Evolutionary conservation across 2,888 invertebrate genomes (phyloP).

Genomic region (Amorpha juglandis): DNA sequence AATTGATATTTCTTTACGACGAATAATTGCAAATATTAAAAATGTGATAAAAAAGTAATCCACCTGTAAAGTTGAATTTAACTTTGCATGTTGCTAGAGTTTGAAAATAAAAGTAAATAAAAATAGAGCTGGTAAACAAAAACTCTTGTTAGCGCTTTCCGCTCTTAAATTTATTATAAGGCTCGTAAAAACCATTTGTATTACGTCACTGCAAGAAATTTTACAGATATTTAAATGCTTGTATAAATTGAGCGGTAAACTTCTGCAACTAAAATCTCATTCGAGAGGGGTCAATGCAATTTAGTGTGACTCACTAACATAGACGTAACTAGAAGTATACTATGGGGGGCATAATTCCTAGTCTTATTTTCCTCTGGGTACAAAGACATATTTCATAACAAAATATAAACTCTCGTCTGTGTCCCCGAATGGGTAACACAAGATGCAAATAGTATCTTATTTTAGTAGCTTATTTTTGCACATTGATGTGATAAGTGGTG

Average conservation of each 20-base stretch:
- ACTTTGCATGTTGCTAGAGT: neutral
- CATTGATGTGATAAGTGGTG: too few relatives aligned
- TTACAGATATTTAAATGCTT: slow-evolving; percentile 12
- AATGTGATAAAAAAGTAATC: neutral
- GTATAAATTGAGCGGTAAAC: neutral
- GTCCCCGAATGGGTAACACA: too few relatives aligned
- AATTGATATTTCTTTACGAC: too few relatives aligned
- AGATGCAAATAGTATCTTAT: too few relatives aligned
- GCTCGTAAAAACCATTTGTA: slow-evolving; percentile 3
- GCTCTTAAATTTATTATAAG: neutral
- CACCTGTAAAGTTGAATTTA: neutral
- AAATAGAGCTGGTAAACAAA: neutral
- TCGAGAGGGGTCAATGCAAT: too few relatives aligned
- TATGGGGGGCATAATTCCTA: too few relatives aligned
- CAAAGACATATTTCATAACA: too few relatives aligned
- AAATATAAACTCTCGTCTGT: too few relatives aligned
- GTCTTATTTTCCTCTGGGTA: too few relatives aligned
- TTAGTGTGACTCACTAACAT: neutral
- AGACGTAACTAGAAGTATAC: neutral
- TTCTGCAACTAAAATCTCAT: neutral
- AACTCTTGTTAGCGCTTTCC: neutral
- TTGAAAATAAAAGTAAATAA: neutral
- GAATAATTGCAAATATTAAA: too few relatives aligned
- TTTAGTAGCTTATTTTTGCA: too few relatives aligned
- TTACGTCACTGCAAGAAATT: neutral